A percentile compares a stretch with the other conserved stretches of the same genome.
These are phyloP conservation scores for Meloidogyne exigua DNA, from an alignment of 1,140 invertebrate species.

Conservation along the genomic window DNA sequence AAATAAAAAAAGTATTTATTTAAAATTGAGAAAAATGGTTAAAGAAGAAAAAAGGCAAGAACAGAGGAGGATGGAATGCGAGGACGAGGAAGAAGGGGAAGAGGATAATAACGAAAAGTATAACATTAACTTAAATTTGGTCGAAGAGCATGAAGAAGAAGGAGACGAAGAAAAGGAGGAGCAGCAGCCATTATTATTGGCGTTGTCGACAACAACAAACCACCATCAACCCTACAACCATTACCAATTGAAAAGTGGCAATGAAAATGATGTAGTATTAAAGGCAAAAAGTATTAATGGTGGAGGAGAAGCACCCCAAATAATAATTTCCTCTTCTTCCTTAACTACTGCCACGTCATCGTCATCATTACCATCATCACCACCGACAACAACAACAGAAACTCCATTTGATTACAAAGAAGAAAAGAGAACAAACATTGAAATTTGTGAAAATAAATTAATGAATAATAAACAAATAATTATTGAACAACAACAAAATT, in stretches of 20 bases:
- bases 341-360: not conserved
- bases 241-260: not conserved
- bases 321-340: not conserved
- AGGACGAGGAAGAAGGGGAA: not conserved
- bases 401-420: not conserved
- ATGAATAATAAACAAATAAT: not conserved
- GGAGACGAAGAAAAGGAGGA: not conserved
- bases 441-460: not conserved
- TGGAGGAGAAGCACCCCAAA: not conserved
- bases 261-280: not conserved
- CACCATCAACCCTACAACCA: too few relatives aligned
- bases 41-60: not conserved
- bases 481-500: not conserved
- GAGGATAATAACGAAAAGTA: not conserved
- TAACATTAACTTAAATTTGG: not conserved
- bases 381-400: too few relatives aligned
- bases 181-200: not conserved
- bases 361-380: not conserved
- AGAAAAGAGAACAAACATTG: not conserved
- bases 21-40: not conserved
- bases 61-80: not conserved
- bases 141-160: not conserved
- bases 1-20: not conserved
- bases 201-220: not conserved
- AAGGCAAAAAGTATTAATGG: not conserved